phyloP scores from a whole-genome alignment of 2,888 invertebrate genomes.

The Proisotoma minuta region DNA sequence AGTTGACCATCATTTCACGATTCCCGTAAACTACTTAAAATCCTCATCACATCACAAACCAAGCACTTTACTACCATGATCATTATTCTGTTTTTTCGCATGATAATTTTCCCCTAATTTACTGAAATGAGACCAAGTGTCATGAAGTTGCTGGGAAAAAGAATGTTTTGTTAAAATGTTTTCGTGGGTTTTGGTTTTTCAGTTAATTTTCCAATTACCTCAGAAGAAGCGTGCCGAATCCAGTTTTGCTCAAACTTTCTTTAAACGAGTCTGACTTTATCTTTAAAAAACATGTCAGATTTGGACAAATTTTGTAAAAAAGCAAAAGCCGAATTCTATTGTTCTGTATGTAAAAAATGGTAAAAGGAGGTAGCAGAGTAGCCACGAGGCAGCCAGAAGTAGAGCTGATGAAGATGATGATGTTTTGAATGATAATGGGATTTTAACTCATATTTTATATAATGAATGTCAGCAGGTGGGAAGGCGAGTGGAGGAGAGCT shows the following conservation, averaged over 20 bases:
- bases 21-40: slow-evolving; percentile 11
- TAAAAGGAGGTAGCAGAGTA: slow-evolving; percentile 22
- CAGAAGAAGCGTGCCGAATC: slow-evolving; percentile 43
- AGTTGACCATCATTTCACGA: slow-evolving; percentile 15
- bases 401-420: slow-evolving; percentile 35
- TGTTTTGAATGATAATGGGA: slow-evolving; percentile 15
- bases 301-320: not conserved
- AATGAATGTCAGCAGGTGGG: slow-evolving; percentile 44
- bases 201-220: slow-evolving; percentile 41
- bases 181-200: slow-evolving; percentile 29
- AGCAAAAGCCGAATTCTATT: not conserved
- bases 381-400: slow-evolving; percentile 25
- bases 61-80: not conserved
- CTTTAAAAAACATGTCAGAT: not conserved
- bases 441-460: slow-evolving; percentile 37
- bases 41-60: not conserved
- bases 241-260: slow-evolving; percentile 30
- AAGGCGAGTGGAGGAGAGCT: slow-evolving; percentile 37
- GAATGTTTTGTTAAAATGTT: not conserved
- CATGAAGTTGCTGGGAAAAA: not conserved
- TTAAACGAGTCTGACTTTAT: not conserved
- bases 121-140: not conserved
- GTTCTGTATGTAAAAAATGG: not conserved
- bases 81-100: not conserved
- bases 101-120: not conserved